Evolutionary conservation across 2,797 vertebrate species (phyloP), one percentile per base, ranked within the genome.

Genomic region (Clangula hyemalis): DNA sequence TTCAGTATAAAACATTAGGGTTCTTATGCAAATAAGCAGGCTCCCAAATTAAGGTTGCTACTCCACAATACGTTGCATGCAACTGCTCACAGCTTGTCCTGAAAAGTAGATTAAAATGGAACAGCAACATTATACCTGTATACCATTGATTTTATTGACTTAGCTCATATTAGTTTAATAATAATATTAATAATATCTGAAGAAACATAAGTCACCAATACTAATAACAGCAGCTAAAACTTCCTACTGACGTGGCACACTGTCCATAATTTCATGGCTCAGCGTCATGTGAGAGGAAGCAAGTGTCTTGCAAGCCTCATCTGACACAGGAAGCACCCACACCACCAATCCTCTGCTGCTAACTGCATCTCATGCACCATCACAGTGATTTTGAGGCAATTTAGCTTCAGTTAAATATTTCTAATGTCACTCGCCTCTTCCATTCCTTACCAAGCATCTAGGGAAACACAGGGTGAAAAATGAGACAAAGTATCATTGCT

Each of bases 71-170:
- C 22, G 79, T 0, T 60, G 43, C 56, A 61, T n/a, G 47, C 83
- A 85, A 68, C 84, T 92, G 80, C 75, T 90, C 89, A 82, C 84
- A 93, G 84, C 81, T 91, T 93, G 78, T 49, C 58, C 68, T 30
- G 57, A 65, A 68, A 92, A 80, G 69, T 5, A 90, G 34, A 87
- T 83, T 71, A 83, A 85, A 95, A 85, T 41, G 32, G 43, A 95
- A 76, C 17, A 68, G 74, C 53, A 79, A 82, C 72, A 28, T 73
- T 61, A 64, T 19, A 89, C 60, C 62, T 90, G 57, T 41, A 58
- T 70, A 70, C 19, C 25, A 60, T 0, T 53, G 56, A 79, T 76
- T 85, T 53, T 73, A 89, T 24, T 76, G 51, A 82, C 39, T 53
- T 7, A 3, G 3, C 17, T 36, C 6, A 38, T 24, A 82, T 27